A percentile compares a stretch with the other conserved stretches of the same genome.
Conservation (phyloP, 2,888 invertebrate species). For the Philopedon plagiatum region DNA sequence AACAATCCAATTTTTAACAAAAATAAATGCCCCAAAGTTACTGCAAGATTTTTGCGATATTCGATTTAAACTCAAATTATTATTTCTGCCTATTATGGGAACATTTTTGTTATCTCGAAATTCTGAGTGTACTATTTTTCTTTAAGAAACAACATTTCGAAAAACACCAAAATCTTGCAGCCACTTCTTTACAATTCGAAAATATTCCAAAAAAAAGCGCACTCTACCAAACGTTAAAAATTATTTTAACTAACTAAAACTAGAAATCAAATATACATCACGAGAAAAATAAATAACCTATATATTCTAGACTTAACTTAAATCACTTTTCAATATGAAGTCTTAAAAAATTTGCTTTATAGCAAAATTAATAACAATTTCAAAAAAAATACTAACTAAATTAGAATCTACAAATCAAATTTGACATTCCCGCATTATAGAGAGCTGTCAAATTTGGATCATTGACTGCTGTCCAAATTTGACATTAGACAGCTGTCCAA, state of each 20-base stretch:
- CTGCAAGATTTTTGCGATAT: not conserved
- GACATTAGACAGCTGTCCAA: not conserved
- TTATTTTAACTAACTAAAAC: slow-evolving; percentile 22
- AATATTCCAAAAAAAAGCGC: slow-evolving; percentile 3
- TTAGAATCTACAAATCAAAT: slow-evolving; percentile 65
- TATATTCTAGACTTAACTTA: slow-evolving; percentile 61
- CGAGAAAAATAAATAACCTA: slow-evolving; percentile 65
- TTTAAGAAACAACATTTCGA: too few species aligned
- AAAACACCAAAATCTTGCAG: not conserved
- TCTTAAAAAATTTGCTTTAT: slow-evolving; percentile 16
- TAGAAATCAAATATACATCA: slow-evolving; percentile 58
- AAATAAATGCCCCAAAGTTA: not conserved
- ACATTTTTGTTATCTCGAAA: too few species aligned
- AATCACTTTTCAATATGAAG: slow-evolving; percentile 63
- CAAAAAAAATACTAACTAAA: slow-evolving; percentile 57
- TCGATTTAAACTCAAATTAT: not conserved
- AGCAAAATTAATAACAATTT: slow-evolving; percentile 62
- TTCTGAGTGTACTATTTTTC: too few species aligned
- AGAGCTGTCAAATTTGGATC: not conserved
- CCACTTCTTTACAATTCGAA: not conserved
- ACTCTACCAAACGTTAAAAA: slow-evolving; percentile 17
- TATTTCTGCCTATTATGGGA: not conserved
- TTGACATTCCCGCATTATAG: not conserved
- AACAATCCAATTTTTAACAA: not conserved
- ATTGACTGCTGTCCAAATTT: not conserved